These are phyloP conservation scores for Himalopsyche phryganea DNA, from an alignment of 1,140 invertebrate genomes.

Conservation along the genomic window DNA sequence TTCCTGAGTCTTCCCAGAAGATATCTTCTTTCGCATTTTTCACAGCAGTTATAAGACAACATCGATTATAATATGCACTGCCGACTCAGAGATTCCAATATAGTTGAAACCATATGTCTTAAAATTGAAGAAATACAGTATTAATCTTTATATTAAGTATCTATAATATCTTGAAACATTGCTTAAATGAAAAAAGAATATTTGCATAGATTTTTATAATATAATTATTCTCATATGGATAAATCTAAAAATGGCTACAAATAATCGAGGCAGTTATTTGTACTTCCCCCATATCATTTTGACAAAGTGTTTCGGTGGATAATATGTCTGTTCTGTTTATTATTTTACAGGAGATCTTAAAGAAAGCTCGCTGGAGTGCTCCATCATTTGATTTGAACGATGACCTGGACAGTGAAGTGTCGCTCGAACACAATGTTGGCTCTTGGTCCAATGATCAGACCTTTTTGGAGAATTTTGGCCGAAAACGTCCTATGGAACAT, in stretches of 20 bases:
- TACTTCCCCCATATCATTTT: neutral
- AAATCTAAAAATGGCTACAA: neutral
- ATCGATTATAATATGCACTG: too few relatives aligned
- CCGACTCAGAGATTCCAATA: too few relatives aligned
- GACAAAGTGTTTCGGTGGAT: neutral
- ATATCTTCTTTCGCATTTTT: too few relatives aligned
- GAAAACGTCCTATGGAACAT: conserved; percentile 21
- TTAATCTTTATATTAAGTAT: too few relatives aligned
- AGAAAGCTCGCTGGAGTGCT: conserved; percentile 29
- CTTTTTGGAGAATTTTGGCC: conserved; percentile 14
- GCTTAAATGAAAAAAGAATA: neutral
- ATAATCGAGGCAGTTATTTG: neutral
- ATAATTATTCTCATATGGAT: neutral
- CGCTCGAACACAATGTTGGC: conserved; percentile 12
- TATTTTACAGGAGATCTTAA: conserved; percentile 30
- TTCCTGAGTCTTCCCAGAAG: too few relatives aligned
- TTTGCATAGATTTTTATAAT: neutral
- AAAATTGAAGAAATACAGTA: too few relatives aligned
- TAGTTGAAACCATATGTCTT: too few relatives aligned
- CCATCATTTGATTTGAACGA: conserved; percentile 16
- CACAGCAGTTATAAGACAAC: too few relatives aligned
- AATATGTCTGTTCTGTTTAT: neutral
- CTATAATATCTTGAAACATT: too few relatives aligned
- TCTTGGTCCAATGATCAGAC: conserved; percentile 19
- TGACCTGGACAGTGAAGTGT: conserved; percentile 28